phyloP scores from a whole-genome alignment of 2,113 vertebrate genomes.

The Menidia beryllina region DNA sequence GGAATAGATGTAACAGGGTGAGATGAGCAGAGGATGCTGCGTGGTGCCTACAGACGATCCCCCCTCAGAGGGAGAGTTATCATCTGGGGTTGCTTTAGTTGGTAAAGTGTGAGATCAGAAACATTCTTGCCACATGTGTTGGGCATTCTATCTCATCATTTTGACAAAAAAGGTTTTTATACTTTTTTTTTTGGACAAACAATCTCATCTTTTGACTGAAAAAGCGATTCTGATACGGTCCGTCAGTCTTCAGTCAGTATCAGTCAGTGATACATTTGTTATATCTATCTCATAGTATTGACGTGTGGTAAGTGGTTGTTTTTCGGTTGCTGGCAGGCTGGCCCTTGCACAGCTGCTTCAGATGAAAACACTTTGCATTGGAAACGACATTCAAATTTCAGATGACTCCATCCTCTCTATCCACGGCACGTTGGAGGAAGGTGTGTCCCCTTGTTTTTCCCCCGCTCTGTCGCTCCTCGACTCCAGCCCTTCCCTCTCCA shows the following conservation, averaged over 20 bases:
- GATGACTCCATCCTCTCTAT: conserved; percentile 94
- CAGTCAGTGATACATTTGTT: too few species aligned
- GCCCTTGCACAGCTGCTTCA: conserved; percentile 6
- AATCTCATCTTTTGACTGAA: too few species aligned
- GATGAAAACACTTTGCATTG: conserved; percentile 48
- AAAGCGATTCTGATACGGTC: background rate
- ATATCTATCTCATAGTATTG: background rate
- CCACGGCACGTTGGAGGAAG: conserved; percentile 85
- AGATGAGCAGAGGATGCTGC: too few species aligned
- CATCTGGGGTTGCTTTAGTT: too few species aligned
- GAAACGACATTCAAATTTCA: conserved; percentile 88
- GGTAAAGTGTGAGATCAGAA: too few species aligned
- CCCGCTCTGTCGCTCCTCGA: conserved; percentile 78
- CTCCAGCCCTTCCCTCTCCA: conserved; percentile 86
- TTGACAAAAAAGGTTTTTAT: too few species aligned
- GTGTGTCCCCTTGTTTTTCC: conserved; percentile 78
- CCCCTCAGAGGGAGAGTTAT: too few species aligned
- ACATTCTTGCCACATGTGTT: too few species aligned
- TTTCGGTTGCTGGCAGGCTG: conserved; percentile 6
- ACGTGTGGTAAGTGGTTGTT: background rate
- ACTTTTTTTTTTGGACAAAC: too few species aligned
- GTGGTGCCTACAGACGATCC: too few species aligned
- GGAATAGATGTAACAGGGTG: too few species aligned
- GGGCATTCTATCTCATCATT: background rate
- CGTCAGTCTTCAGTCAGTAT: too few species aligned